A percentile compares a stretch with the other conserved stretches of the same genome.
Evolutionary conservation across 1,140 invertebrate species (phyloP).

Genomic region (Heliconius eleuchia): DNA sequence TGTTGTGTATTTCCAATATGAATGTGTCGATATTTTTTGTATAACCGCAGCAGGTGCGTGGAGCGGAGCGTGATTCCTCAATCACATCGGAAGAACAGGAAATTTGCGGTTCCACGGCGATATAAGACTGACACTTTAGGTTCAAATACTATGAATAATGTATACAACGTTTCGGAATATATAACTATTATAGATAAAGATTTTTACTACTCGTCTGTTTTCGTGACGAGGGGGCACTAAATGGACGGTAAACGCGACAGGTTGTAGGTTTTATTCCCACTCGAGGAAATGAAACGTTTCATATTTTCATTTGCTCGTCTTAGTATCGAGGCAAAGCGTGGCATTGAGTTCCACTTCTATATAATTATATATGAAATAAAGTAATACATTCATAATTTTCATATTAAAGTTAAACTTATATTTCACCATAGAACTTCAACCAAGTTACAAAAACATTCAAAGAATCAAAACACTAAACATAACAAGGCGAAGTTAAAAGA

Average conservation of each 20-base stretch:
- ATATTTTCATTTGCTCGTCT: too few relatives aligned
- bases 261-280: too few relatives aligned
- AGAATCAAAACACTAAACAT: conserved; percentile 26
- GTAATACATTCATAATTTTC: not conserved
- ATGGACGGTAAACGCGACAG: too few relatives aligned
- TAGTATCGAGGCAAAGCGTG: too few relatives aligned
- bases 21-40: conserved; percentile 24
- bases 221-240: too few relatives aligned
- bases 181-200: not conserved
- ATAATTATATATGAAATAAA: not conserved
- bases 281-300: too few relatives aligned
- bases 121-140: conserved; percentile 4
- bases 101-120: conserved; percentile 33
- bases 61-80: conserved; percentile 35
- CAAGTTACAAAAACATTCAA: conserved; percentile 11
- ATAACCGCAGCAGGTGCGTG: conserved; percentile 37
- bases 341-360: too few relatives aligned
- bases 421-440: not conserved
- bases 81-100: conserved; percentile 39
- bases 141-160: conserved; percentile 1
- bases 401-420: not conserved
- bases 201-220: too few relatives aligned
- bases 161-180: not conserved
- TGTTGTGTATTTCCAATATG: conserved; percentile 19
- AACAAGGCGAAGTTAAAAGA: conserved; percentile 30